phyloP scores from a whole-genome alignment of 2,888 invertebrate genomes.

The Linnaemya vulpina region DNA sequence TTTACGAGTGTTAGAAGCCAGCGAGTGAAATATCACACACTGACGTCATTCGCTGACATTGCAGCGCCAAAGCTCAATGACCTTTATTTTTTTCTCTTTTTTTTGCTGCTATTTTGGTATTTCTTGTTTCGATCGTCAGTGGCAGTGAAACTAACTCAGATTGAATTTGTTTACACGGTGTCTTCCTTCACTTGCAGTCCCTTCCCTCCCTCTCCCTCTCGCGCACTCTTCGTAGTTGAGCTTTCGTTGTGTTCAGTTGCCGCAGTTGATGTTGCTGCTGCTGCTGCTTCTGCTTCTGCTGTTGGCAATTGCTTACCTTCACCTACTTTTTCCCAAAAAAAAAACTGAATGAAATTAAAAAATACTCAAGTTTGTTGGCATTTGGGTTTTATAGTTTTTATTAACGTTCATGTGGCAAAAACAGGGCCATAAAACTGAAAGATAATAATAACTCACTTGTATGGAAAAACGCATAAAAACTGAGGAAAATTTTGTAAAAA shows the following conservation, averaged over 20 bases:
- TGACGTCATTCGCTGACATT: conserved; percentile 60
- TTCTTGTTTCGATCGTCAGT: not conserved
- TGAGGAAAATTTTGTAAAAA: not conserved
- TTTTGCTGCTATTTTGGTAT: not conserved
- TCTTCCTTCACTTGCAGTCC: conserved; percentile 63
- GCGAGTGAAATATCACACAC: conserved; percentile 36
- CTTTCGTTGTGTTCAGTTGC: conserved; percentile 42
- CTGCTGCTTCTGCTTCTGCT: conserved; percentile 52
- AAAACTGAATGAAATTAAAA: conserved; percentile 51
- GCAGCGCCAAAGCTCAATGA: conserved; percentile 69
- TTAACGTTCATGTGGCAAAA: not conserved
- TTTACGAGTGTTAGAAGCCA: not conserved
- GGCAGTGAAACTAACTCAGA: conserved; percentile 59
- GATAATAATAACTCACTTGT: not conserved
- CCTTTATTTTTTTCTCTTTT: conserved; percentile 50
- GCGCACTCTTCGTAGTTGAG: conserved; percentile 26
- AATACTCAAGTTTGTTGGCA: conserved; percentile 54
- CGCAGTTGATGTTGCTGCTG: conserved; percentile 21
- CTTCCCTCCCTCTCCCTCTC: conserved; percentile 6
- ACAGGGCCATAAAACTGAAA: not conserved
- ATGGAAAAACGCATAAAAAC: not conserved
- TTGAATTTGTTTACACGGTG: conserved; percentile 17
- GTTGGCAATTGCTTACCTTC: conserved; percentile 68
- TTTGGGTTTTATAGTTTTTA: conserved; percentile 37
- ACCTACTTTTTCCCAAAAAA: conserved; percentile 65